Evolutionary conservation across 2,888 invertebrate species (phyloP), one percentile per base, ranked within the genome.

Genomic region (Trisateles emortualis): DNA sequence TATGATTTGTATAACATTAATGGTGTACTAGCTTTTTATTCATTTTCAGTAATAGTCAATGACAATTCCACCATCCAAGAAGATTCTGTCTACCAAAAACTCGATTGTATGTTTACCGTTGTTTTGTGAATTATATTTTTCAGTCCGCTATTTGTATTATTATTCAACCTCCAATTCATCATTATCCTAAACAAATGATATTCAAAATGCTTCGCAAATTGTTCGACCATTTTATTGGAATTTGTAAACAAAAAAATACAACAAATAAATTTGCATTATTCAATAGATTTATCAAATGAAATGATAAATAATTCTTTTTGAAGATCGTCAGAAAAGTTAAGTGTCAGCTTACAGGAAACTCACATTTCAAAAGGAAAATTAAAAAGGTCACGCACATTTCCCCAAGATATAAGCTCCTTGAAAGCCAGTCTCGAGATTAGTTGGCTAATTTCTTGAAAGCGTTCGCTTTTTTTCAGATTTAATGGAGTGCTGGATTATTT

Each of bases 401-500:
- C 47, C 53, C 53, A 62, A 64, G 52, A 66, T 55, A 72, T 83
- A 85, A 85, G 81, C 81, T 74, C 67, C 76, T 78, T 78, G 76
- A 82, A 8, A 78, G 78, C 74, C 72, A 69, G 72, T 72, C 68
- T 69, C 72, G 65, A 83, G 87, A 87, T 88, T 87, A 87, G 83
- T 80, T 73, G 57, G 79, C 86, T 86, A 88, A 88, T 88, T 87
- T 87, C 84, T 84, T 87, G 84, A 89, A 88, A 88, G 87, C 87
- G 77, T 84, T 84, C 81, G 76, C 81, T 83, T 85, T 83, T n/a
- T 84, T 81, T 72, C 74, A 80, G 84, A 85, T 87, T 89, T 89
- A 89, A 87, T 87, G 86, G 86, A 85, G 83, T 84, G 78, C 74
- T 63, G 81, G 88, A 86, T 86, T 70, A 71, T 71, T 72, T 65